These are phyloP conservation scores for Elgaria multicarinata DNA, from an alignment of 2,113 vertebrate species.

Conservation along the genomic window DNA sequence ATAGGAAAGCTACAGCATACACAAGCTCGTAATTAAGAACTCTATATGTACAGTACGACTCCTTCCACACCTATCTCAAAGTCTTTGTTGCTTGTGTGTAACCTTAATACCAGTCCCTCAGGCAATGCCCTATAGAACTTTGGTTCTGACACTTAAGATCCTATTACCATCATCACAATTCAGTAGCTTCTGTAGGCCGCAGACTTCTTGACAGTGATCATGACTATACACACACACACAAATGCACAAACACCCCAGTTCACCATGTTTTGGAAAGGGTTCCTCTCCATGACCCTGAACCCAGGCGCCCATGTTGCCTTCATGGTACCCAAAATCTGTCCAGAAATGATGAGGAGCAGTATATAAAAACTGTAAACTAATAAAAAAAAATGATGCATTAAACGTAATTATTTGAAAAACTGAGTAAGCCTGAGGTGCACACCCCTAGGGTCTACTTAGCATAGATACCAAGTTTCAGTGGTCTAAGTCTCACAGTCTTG, in stretches of 20 bases:
- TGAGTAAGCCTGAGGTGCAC: too few species aligned
- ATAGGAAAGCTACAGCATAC: background rate
- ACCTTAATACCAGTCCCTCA: background rate
- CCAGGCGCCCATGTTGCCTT: background rate
- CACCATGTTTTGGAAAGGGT: background rate
- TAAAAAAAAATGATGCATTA: too few species aligned
- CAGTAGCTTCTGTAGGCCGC: background rate
- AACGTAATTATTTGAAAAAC: too few species aligned
- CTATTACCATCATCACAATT: background rate
- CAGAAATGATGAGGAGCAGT: background rate
- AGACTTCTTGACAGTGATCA: background rate
- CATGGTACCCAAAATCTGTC: background rate
- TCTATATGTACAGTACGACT: background rate
- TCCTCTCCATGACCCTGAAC: background rate
- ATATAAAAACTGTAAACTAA: too few species aligned
- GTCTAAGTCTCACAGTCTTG: too few species aligned
- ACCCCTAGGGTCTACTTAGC: too few species aligned
- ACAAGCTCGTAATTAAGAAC: background rate
- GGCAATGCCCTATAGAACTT: background rate
- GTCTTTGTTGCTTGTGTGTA: background rate
- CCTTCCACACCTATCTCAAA: background rate
- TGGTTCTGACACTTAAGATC: background rate
- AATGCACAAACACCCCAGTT: background rate
- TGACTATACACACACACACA: background rate
- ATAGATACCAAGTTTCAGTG: too few species aligned